These are phyloP conservation scores for Aleiodes leptofemur DNA, from an alignment of 2,888 invertebrate genomes.

Conservation along the genomic window DNA sequence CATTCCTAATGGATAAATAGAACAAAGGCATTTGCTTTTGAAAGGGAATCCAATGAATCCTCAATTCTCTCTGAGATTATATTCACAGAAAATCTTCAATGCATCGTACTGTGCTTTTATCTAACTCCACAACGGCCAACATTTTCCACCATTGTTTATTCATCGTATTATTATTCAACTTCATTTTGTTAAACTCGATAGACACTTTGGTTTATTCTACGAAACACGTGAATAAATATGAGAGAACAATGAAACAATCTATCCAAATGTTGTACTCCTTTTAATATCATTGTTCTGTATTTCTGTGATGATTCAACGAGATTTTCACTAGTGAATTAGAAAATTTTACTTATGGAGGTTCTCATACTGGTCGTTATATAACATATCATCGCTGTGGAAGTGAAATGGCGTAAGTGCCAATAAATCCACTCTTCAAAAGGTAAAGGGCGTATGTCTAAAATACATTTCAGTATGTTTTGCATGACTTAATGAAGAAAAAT, in stretches of 20 bases:
- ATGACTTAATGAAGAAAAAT: no score
- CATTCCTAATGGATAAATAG: not conserved
- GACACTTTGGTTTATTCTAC: not conserved
- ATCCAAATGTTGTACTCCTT: not conserved
- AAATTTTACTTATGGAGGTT: slow-evolving; percentile 7
- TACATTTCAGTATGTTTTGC: no score
- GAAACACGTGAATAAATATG: not conserved
- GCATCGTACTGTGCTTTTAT: slow-evolving; percentile 14
- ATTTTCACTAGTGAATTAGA: not conserved
- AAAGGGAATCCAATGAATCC: slow-evolving; percentile 5
- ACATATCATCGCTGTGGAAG: no score
- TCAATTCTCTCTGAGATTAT: not conserved
- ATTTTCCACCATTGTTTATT: slow-evolving; percentile 5
- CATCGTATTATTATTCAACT: slow-evolving; percentile 15
- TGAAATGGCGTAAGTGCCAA: no score
- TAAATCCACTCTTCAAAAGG: no score
- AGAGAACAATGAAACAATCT: slow-evolving; percentile 3
- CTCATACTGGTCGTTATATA: no score
- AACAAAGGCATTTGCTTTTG: not conserved
- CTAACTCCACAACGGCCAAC: not conserved
- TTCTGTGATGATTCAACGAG: not conserved
- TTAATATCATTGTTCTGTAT: slow-evolving; percentile 5
- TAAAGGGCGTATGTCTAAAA: no score
- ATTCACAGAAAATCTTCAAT: slow-evolving; percentile 8
- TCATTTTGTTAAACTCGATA: slow-evolving; percentile 9